Evolutionary conservation across 2,888 invertebrate genomes (phyloP), one percentile per base, ranked within the genome.

Genomic region (Pterostichus niger): DNA sequence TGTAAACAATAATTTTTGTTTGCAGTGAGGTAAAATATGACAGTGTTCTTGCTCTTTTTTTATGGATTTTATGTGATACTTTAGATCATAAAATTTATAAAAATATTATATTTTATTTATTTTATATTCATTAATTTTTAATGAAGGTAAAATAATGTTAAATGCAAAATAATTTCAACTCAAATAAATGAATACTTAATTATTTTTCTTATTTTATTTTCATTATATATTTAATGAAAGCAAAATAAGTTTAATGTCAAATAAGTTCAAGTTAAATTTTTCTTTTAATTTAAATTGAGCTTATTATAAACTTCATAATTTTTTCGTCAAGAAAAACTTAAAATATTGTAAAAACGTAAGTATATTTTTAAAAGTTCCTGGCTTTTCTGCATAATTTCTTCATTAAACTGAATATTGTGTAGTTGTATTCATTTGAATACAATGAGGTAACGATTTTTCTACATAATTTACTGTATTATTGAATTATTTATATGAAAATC

Each of bases 391-490:
- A 54, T 54, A 17, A 17, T 54, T 40, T 24, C 24, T 31, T 6
- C 2, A 10, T 71, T 9, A 46, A 13, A 71, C 9, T 71, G 54
- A 24, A 6, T 59, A 54, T 79, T 46, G 7, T 75, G 85, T 86
- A 85, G 84, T 86, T 87, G 85, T 83, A 85, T 84, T 83, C 84
- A 75, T 81, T 85, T 86, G 83, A 84, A 82, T 86, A 85, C 82
- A 86, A 85, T 68, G 85, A 85, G 85, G 85, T 85, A 85, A 1
- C 17, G 17, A 44, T 78, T 81, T 24, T 56, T 75, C 64, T 33
- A n/a, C 7, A 24, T 33, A n/a, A 59, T 24, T 77, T 54, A 5
- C 31, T 7, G 7, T 35, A 24, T 24, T 24, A 24, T 75, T 44
- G 17, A 31, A 52, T 3, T 40, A n/a, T 33, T 13, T 44, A 24